phyloP scores from a whole-genome alignment of 2,113 vertebrate species.

The Neogale vison region DNA sequence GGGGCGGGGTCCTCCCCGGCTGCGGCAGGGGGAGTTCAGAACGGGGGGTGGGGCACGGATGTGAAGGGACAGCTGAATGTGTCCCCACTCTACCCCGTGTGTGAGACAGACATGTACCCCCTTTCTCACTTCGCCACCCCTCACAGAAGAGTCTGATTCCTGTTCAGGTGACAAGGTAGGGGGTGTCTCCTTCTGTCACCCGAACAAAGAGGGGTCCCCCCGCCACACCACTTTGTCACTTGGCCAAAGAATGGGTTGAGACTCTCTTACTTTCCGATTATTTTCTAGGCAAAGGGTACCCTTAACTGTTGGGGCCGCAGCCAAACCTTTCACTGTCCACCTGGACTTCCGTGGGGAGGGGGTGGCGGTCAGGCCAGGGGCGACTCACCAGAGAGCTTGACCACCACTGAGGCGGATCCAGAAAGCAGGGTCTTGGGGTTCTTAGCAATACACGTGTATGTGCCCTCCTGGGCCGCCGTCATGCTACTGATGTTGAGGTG shows the following conservation, averaged over 20 bases:
- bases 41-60: background rate
- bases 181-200: background rate
- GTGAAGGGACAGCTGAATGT: background rate
- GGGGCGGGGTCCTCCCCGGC: background rate
- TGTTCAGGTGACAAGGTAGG: background rate
- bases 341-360: fast-evolving
- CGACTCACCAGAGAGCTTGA: constrained; percentile 72
- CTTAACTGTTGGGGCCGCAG: background rate
- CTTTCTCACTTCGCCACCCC: background rate
- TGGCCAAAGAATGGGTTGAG: background rate
- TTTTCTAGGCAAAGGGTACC: background rate
- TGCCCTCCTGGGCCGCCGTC: constrained; percentile 57
- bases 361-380: background rate
- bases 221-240: background rate
- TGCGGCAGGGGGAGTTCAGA: background rate
- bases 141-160: background rate
- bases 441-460: constrained; percentile 72
- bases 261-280: background rate
- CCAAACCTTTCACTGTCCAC: background rate
- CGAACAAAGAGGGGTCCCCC: background rate
- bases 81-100: background rate
- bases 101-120: fast-evolving
- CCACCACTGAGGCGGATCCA: constrained; percentile 70
- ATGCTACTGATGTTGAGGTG: constrained; percentile 71
- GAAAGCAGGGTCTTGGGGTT: constrained; percentile 77